Evolutionary conservation across 1,140 invertebrate species (phyloP).

Genomic region (Charaxes varanes): DNA sequence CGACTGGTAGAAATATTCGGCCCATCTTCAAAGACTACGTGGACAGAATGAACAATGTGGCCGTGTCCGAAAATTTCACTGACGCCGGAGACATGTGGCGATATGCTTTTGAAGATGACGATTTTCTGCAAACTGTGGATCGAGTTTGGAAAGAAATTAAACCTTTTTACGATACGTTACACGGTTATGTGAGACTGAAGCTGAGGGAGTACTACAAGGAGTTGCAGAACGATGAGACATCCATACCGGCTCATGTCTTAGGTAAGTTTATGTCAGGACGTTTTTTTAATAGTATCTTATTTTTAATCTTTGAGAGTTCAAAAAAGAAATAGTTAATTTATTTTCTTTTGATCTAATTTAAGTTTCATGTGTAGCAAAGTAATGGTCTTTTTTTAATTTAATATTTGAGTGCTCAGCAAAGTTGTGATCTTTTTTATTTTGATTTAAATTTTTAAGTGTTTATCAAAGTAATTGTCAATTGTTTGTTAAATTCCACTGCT

Average conservation of each 20-base stretch:
- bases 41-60: constrained; percentile 77
- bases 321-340: too few relatives aligned
- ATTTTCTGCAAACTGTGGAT: constrained; percentile 69
- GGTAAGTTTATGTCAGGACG: too few relatives aligned
- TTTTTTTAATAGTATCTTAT: too few relatives aligned
- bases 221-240: constrained; percentile 75
- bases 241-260: constrained; percentile 89
- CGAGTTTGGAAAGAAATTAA: constrained; percentile 83
- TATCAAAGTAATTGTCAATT: too few relatives aligned
- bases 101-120: constrained; percentile 76
- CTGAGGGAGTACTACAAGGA: constrained; percentile 78
- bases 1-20: constrained; percentile 76
- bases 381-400: too few relatives aligned
- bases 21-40: constrained; percentile 77
- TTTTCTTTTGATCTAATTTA: too few relatives aligned
- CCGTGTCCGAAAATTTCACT: constrained; percentile 72
- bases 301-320: too few relatives aligned
- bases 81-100: constrained; percentile 79
- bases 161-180: constrained; percentile 86
- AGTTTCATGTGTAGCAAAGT: too few relatives aligned
- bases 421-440: too few relatives aligned
- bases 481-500: too few relatives aligned
- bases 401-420: too few relatives aligned
- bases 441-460: too few relatives aligned
- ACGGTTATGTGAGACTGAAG: constrained; percentile 84